These are phyloP conservation scores for Tetragonula carbonaria DNA, from an alignment of 2,888 invertebrate genomes.

Conservation along the genomic window DNA sequence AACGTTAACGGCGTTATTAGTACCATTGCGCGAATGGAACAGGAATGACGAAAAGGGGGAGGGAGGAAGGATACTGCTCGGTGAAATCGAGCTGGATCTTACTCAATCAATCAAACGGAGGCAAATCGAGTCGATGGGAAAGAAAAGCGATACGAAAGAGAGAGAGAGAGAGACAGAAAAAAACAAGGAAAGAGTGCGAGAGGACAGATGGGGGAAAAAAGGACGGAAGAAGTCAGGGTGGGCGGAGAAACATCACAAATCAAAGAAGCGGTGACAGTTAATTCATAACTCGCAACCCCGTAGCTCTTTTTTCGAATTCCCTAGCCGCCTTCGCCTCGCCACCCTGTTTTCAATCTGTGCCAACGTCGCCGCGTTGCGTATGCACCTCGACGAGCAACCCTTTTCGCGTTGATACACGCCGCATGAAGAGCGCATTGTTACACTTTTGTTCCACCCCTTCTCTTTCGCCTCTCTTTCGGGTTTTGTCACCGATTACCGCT, in stretches of 20 bases:
- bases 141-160: conserved; percentile 20
- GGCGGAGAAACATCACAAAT: conserved; percentile 71
- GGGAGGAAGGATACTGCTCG: conserved; percentile 24
- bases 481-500: neutral
- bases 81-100: conserved; percentile 68
- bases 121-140: conserved; percentile 65
- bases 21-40: conserved; percentile 27
- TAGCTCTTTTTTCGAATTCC: conserved; percentile 49
- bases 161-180: neutral
- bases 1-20: conserved; percentile 65
- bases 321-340: conserved; percentile 49
- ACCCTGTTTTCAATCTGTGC: conserved; percentile 69
- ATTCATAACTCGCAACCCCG: conserved; percentile 76
- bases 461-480: conserved; percentile 30
- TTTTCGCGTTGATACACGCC: conserved; percentile 35
- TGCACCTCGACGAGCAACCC: conserved; percentile 54
- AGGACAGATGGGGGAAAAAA: neutral
- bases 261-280: conserved; percentile 78
- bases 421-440: conserved; percentile 47
- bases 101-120: conserved; percentile 72
- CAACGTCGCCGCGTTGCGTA: conserved; percentile 70
- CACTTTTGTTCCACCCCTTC: conserved; percentile 50
- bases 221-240: conserved; percentile 14
- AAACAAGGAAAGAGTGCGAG: neutral
- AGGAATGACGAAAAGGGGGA: conserved; percentile 13